phyloP scores from a whole-genome alignment of 1,140 invertebrate species.

The Stegodyphus dumicola region DNA sequence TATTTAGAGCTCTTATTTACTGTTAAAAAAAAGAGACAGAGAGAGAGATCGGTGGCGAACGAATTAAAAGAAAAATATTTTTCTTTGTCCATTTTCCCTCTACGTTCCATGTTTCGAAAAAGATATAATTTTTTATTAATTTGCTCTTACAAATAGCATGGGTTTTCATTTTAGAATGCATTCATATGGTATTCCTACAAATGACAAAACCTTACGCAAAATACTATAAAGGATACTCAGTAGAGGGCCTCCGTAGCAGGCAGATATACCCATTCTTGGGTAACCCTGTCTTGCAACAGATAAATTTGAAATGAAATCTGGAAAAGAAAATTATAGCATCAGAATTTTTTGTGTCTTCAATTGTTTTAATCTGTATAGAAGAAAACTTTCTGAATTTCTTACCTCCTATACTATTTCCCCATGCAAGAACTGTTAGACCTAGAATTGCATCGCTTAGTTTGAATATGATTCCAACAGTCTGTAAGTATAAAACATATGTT shows the following conservation, averaged over 20 bases:
- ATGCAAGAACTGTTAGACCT: conserved; percentile 78
- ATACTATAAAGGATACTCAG: conserved; percentile 72
- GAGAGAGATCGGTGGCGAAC: neutral
- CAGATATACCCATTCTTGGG: conserved; percentile 77
- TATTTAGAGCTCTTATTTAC: too few species aligned
- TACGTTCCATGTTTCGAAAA: neutral
- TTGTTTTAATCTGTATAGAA: neutral
- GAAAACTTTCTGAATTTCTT: conserved; percentile 63
- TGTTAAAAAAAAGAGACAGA: neutral
- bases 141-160: neutral
- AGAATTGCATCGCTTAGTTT: conserved; percentile 76
- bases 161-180: neutral
- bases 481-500: conserved; percentile 49
- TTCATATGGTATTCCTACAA: neutral
- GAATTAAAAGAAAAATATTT: neutral
- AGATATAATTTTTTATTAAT: neutral
- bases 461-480: conserved; percentile 74
- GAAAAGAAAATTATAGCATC: conserved; percentile 45
- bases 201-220: neutral
- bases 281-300: conserved; percentile 75
- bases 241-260: conserved; percentile 79
- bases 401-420: conserved; percentile 80
- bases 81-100: neutral
- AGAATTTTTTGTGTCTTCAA: neutral
- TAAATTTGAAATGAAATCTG: conserved; percentile 77